Conservation (phyloP, 1,140 invertebrate species). For the Drosophila rhopaloa region DNA sequence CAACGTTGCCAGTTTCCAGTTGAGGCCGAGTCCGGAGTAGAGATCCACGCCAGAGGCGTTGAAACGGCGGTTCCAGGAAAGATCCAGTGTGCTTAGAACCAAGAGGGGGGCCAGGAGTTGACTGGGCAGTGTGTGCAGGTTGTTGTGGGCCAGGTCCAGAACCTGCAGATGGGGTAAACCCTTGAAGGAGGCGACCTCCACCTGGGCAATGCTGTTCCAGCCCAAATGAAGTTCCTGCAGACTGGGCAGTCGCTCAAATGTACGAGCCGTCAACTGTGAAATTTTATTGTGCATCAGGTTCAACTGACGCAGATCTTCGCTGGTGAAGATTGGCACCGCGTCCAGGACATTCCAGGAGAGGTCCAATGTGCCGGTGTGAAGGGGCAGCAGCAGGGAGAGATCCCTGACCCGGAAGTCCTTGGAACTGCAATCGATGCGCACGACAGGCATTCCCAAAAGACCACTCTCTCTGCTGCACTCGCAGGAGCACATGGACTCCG, state of each 20-base stretch:
- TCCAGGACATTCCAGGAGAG: slow-evolving; percentile 76
- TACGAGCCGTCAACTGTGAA: slow-evolving; percentile 85
- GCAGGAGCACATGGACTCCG: slow-evolving; percentile 59
- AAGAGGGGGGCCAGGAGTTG: slow-evolving; percentile 81
- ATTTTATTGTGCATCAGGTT: slow-evolving; percentile 93
- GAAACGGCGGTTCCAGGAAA: slow-evolving; percentile 78
- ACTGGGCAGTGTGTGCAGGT: slow-evolving; percentile 85
- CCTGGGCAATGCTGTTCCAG: slow-evolving; percentile 86
- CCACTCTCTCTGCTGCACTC: slow-evolving; percentile 76
- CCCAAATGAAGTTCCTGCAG: slow-evolving; percentile 86
- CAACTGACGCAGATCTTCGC: slow-evolving; percentile 90
- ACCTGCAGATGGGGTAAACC: slow-evolving; percentile 85
- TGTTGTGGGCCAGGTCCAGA: slow-evolving; percentile 86
- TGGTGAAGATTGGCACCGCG: slow-evolving; percentile 50
- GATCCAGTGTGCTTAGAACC: slow-evolving; percentile 50
- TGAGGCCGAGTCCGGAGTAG: slow-evolving; percentile 61
- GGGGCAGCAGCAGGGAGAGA: slow-evolving; percentile 52
- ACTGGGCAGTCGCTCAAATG: slow-evolving; percentile 85
- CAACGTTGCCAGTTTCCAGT: slow-evolving; percentile 46
- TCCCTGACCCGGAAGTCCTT: slow-evolving; percentile 52
- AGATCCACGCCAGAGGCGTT: slow-evolving; percentile 61
- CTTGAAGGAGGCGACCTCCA: slow-evolving; percentile 85
- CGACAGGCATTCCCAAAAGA: slow-evolving; percentile 71
- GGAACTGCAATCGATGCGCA: slow-evolving; percentile 79
- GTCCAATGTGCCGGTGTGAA: slow-evolving; percentile 64